Conservation (phyloP, 2,888 invertebrate genomes). For the Caenorhabditis sp. region DNA sequence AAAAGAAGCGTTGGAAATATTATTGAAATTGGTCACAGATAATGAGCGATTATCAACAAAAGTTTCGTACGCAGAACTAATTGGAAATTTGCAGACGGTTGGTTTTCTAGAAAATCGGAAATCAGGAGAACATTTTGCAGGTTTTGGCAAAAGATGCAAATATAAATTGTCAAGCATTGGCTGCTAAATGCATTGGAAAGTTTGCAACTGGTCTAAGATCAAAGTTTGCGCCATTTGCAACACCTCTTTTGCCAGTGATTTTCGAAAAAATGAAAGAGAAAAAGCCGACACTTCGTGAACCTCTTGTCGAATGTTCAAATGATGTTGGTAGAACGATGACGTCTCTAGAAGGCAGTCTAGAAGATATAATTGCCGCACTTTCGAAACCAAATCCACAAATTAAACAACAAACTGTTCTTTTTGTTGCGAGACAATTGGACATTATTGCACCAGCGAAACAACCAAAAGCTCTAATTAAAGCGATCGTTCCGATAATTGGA, state of each 20-base stretch:
- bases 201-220: slow-evolving; percentile 87
- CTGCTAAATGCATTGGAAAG: slow-evolving; percentile 83
- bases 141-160: slow-evolving; percentile 91
- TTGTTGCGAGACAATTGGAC: slow-evolving; percentile 50
- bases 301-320: slow-evolving; percentile 88
- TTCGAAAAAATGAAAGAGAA: slow-evolving; percentile 98
- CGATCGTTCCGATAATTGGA: slow-evolving; percentile 64
- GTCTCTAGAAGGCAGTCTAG: slow-evolving; percentile 74
- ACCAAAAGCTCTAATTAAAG: slow-evolving; percentile 72
- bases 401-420: slow-evolving; percentile 71
- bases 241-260: slow-evolving; percentile 75
- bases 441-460: slow-evolving; percentile 36
- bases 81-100: slow-evolving; percentile 86
- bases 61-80: slow-evolving; percentile 90
- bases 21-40: slow-evolving; percentile 40
- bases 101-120: slow-evolving; percentile 27
- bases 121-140: no score
- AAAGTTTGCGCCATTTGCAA: slow-evolving; percentile 78
- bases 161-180: slow-evolving; percentile 87
- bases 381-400: slow-evolving; percentile 74
- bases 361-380: slow-evolving; percentile 85
- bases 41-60: slow-evolving; percentile 83
- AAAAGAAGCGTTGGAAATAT: slow-evolving; percentile 85
- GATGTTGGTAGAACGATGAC: slow-evolving; percentile 28
- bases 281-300: slow-evolving; percentile 86